A percentile compares a stretch with the other conserved stretches of the same genome.
These are phyloP conservation scores for Microcebus lehilahytsara DNA, from an alignment of 2,113 vertebrate genomes.

Conservation along the genomic window DNA sequence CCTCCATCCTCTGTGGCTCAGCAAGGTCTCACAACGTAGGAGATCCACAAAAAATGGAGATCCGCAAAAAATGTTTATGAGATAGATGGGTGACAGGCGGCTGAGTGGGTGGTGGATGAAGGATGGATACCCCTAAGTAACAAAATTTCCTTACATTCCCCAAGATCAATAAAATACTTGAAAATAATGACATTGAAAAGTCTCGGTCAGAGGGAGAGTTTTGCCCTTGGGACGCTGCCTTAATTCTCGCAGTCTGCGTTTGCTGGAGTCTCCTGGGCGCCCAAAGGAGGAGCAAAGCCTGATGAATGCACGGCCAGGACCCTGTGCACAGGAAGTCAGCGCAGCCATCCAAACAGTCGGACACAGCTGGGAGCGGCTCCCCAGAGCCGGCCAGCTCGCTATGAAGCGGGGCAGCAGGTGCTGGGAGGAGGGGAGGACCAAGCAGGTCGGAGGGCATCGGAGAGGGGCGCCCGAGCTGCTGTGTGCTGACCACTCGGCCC, in stretches of 20 bases:
- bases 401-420: fast-evolving
- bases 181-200: background rate
- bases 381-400: background rate
- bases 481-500: background rate
- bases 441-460: no score
- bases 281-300: background rate
- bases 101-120: no score
- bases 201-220: background rate
- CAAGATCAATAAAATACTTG: background rate
- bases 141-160: background rate
- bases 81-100: background rate
- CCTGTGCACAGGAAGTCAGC: background rate
- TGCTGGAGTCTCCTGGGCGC: background rate
- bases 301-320: background rate
- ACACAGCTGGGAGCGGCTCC: background rate
- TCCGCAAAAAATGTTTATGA: background rate
- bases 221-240: background rate
- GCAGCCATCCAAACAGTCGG: background rate
- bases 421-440: fast-evolving
- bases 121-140: background rate
- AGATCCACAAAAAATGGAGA: background rate
- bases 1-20: background rate
- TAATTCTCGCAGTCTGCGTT: background rate
- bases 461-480: background rate
- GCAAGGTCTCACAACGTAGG: background rate